These are phyloP conservation scores for Poeciliopsis presidionis DNA, from an alignment of 2,797 vertebrate genomes.

Conservation along the genomic window DNA sequence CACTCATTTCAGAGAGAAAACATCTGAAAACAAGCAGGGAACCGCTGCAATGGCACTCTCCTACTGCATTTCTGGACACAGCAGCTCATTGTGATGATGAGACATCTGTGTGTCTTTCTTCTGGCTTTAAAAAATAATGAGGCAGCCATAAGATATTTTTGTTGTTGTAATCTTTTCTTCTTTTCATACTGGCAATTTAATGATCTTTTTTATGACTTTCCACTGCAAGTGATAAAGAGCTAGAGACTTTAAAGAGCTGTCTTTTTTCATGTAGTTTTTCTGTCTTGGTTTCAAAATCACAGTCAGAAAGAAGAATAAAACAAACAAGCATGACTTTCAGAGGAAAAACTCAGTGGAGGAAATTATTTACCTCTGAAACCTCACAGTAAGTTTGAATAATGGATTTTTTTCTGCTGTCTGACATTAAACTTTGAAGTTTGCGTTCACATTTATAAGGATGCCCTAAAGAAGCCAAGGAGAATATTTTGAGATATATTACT, in stretches of 20 bases:
- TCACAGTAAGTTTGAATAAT: background rate
- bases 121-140: conserved; percentile 15
- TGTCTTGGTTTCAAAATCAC: background rate
- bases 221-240: background rate
- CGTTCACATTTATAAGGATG: background rate
- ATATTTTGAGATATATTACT: background rate
- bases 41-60: background rate
- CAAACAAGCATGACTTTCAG: background rate
- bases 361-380: background rate
- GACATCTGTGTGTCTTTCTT: background rate
- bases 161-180: background rate
- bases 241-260: background rate
- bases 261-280: background rate
- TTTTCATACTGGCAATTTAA: conserved; percentile 8
- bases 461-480: background rate
- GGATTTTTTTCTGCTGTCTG: too few relatives aligned
- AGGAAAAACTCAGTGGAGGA: background rate
- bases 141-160: conserved; percentile 1
- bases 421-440: background rate
- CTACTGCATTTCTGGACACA: background rate
- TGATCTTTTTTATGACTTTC: background rate
- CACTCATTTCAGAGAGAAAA: background rate
- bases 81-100: conserved; percentile 10
- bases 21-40: background rate
- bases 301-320: background rate